These are phyloP conservation scores for Baronia brevicornis DNA, from an alignment of 2,888 invertebrate species.

Conservation along the genomic window DNA sequence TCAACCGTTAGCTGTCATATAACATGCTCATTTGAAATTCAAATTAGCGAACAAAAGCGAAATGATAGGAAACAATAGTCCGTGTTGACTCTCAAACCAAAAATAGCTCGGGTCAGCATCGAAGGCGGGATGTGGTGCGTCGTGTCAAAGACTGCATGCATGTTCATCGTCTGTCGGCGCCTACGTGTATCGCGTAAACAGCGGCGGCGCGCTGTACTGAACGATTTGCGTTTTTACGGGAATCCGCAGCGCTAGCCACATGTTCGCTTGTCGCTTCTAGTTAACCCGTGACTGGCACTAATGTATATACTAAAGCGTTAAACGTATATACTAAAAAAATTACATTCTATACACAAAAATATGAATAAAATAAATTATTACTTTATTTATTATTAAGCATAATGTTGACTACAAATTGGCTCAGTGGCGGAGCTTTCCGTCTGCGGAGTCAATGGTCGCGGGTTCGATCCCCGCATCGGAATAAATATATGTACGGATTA, in stretches of 20 bases:
- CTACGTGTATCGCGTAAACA: conserved; percentile 58
- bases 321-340: too few relatives aligned
- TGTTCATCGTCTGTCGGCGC: conserved; percentile 60
- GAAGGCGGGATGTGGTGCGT: conserved; percentile 36
- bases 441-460: too few relatives aligned
- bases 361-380: too few relatives aligned
- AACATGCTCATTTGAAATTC: conserved; percentile 11
- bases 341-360: too few relatives aligned
- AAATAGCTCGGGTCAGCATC: conserved; percentile 44
- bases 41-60: conserved; percentile 23
- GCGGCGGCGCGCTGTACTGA: conserved; percentile 27
- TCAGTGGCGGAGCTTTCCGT: too few relatives aligned
- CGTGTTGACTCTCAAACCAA: conserved; percentile 31
- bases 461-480: too few relatives aligned
- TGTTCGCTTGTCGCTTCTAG: background rate
- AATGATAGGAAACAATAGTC: conserved; percentile 28
- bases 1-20: conserved; percentile 8
- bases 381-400: too few relatives aligned
- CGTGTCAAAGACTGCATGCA: conserved; percentile 61
- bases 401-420: too few relatives aligned
- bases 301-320: too few relatives aligned
- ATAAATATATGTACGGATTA: too few relatives aligned
- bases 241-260: conserved; percentile 27
- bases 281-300: background rate
- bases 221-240: conserved; percentile 57